Evolutionary conservation across 2,113 vertebrate genomes (phyloP).

Genomic region (Phocoena sinus): DNA sequence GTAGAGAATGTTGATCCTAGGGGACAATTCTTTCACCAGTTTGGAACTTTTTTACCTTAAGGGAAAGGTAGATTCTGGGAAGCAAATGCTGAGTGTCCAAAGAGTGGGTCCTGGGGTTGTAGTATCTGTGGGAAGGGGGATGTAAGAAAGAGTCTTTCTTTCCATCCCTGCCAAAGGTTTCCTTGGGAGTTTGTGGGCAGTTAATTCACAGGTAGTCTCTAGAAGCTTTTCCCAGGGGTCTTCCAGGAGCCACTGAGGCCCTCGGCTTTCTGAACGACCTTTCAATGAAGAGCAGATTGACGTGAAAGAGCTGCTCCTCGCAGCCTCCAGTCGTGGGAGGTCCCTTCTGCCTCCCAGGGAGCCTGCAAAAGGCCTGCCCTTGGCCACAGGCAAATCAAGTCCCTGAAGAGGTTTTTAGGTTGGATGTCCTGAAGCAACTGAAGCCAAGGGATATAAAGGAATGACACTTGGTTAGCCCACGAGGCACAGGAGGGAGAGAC

Average conservation of each 20-base stretch:
- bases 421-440: slow-evolving; percentile 34
- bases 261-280: neutral
- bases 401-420: neutral
- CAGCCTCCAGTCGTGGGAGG: neutral
- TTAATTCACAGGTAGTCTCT: neutral
- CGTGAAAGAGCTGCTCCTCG: neutral
- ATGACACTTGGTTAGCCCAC: neutral
- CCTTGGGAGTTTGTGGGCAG: neutral
- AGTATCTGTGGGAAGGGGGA: neutral
- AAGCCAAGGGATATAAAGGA: neutral
- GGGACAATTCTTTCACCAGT: neutral
- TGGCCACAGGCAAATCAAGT: slow-evolving; percentile 22
- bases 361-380: slow-evolving; percentile 10
- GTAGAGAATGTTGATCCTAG: neutral
- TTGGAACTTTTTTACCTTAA: neutral
- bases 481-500: neutral
- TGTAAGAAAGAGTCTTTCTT: neutral
- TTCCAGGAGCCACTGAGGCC: neutral
- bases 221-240: neutral
- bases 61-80: neutral
- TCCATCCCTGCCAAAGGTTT: neutral
- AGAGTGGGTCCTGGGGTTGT: neutral
- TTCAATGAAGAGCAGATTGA: neutral
- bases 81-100: neutral
- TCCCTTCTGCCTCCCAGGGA: neutral